phyloP scores from a whole-genome alignment of 2,797 vertebrate genomes.

The Arrhamphus sclerolepis region DNA sequence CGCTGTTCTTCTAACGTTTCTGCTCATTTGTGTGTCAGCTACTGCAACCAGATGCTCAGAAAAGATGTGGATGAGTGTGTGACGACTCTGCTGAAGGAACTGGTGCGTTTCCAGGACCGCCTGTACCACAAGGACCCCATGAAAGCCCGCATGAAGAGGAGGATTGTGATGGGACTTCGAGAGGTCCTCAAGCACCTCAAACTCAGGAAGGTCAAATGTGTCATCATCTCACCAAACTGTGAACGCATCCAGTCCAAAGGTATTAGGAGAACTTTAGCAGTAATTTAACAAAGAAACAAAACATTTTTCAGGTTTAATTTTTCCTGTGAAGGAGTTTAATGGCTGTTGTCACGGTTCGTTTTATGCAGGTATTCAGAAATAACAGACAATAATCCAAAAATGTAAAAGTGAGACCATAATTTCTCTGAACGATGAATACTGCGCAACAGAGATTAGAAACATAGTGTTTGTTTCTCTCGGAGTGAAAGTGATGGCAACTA shows the following conservation, averaged over 20 bases:
- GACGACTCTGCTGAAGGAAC: conserved; percentile 89
- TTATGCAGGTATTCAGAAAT: too few species aligned
- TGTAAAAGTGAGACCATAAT: too few species aligned
- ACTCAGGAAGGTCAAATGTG: conserved; percentile 92
- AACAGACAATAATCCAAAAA: too few species aligned
- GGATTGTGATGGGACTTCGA: conserved; percentile 94
- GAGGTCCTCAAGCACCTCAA: conserved; percentile 96
- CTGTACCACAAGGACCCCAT: conserved; percentile 97
- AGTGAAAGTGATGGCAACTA: too few species aligned
- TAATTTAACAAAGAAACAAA: too few species aligned
- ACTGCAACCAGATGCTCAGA: conserved; percentile 96
- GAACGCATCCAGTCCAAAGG: conserved; percentile 96
- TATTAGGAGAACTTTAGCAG: conserved; percentile 46
- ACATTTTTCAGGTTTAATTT: too few species aligned
- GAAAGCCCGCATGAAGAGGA: conserved; percentile 94
- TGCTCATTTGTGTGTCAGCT: conserved; percentile 76
- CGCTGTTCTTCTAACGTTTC: neutral
- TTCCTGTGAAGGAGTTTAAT: too few species aligned
- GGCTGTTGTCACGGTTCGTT: too few species aligned
- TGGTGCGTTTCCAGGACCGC: conserved; percentile 97
- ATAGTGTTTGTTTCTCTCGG: too few species aligned
- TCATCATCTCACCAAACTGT: conserved; percentile 98
- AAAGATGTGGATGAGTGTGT: conserved; percentile 96
- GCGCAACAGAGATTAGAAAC: too few species aligned
- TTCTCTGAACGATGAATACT: too few species aligned